phyloP scores from a whole-genome alignment of 2,888 invertebrate genomes.

The Luperina nickerlii region DNA sequence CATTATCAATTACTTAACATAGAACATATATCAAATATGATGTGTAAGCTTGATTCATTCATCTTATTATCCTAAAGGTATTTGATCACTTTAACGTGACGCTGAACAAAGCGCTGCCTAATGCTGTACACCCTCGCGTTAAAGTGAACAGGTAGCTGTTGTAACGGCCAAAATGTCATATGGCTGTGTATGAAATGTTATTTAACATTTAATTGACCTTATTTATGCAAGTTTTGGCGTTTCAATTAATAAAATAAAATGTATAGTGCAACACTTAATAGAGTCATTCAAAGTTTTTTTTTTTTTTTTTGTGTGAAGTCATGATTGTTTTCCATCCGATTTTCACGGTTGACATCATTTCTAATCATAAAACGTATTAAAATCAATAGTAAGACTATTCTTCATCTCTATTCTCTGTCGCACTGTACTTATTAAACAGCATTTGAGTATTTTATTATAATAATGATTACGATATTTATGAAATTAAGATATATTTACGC shows the following conservation, averaged over 20 bases:
- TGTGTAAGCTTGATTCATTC: constrained; percentile 51
- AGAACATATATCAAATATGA: constrained; percentile 39
- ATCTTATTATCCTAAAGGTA: constrained; percentile 15
- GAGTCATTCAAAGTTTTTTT: constrained; percentile 28
- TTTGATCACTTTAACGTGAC: constrained; percentile 42
- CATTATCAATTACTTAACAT: constrained; percentile 58
- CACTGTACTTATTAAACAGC: constrained; percentile 68
- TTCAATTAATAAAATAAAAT: constrained; percentile 30
- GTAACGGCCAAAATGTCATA: constrained; percentile 78
- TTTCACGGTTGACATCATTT: constrained; percentile 39
- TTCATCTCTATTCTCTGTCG: constrained; percentile 61
- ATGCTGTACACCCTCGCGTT: constrained; percentile 45
- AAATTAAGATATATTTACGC: constrained; percentile 61
- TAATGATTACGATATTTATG: constrained; percentile 55
- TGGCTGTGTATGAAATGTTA: constrained; percentile 78
- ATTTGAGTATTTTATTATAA: constrained; percentile 70
- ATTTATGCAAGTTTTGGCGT: constrained; percentile 63
- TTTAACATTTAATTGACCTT: constrained; percentile 69
- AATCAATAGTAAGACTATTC: constrained; percentile 4
- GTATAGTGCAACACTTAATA: constrained; percentile 66
- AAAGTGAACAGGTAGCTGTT: constrained; percentile 63
- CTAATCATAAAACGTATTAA: constrained; percentile 12
- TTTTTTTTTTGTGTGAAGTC: constrained; percentile 19
- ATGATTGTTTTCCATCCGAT: constrained; percentile 35
- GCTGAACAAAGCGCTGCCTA: constrained; percentile 32